These are phyloP conservation scores for Urechis unicinctus DNA, from an alignment of 2,888 invertebrate species.

Conservation along the genomic window DNA sequence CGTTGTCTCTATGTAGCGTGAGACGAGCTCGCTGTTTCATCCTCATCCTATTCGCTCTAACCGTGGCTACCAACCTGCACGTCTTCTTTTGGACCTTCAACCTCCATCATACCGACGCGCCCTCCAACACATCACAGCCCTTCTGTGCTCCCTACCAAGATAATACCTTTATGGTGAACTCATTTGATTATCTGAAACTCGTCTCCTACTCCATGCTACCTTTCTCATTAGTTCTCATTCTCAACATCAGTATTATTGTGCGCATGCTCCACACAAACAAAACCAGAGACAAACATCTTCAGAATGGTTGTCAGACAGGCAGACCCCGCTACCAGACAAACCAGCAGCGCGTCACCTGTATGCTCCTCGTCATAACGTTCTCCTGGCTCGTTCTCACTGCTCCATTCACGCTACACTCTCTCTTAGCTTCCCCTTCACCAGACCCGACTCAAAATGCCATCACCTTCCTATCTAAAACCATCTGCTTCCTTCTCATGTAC, in stretches of 20 bases:
- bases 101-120: too few species aligned
- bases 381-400: slow-evolving; percentile 8
- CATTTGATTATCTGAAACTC: too few species aligned
- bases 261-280: too few species aligned
- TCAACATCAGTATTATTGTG: too few species aligned
- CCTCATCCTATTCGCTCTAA: not conserved
- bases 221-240: too few species aligned
- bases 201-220: too few species aligned
- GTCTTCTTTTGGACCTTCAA: too few species aligned
- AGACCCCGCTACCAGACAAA: not conserved
- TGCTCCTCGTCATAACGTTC: slow-evolving; percentile 11
- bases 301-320: too few species aligned
- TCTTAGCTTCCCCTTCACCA: not conserved
- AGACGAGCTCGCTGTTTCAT: slow-evolving; percentile 8
- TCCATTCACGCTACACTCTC: slow-evolving; percentile 6
- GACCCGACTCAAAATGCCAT: slow-evolving; percentile 1
- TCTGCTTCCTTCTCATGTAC: slow-evolving; percentile 12
- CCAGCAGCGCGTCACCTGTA: slow-evolving; percentile 7
- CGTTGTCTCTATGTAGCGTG: slow-evolving; percentile 9
- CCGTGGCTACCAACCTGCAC: slow-evolving; percentile 8
- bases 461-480: slow-evolving; percentile 3
- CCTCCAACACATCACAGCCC: too few species aligned
- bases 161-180: too few species aligned
- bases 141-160: too few species aligned
- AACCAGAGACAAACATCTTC: too few species aligned